Conservation (phyloP, 2,113 vertebrate genomes). For the Forbesichthys papilliferus region DNA sequence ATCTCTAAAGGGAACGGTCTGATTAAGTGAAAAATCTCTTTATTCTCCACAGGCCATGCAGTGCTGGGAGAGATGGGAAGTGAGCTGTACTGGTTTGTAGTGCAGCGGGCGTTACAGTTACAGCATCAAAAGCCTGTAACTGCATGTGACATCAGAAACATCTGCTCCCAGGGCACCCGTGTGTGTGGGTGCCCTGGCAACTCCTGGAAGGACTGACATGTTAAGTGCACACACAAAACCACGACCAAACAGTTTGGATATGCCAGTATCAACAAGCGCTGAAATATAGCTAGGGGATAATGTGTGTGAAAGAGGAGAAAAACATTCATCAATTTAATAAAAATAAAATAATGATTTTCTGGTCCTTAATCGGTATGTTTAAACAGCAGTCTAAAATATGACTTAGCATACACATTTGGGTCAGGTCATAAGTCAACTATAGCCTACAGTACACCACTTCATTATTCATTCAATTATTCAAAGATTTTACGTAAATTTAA, state of each 20-base stretch:
- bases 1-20: slow-evolving; percentile 57
- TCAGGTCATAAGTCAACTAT: no score
- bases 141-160: slow-evolving; percentile 72
- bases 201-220: slow-evolving; percentile 40
- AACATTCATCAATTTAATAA: neutral
- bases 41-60: slow-evolving; percentile 54
- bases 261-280: slow-evolving; percentile 24
- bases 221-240: slow-evolving; percentile 43
- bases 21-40: slow-evolving; percentile 66
- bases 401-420: no score
- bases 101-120: slow-evolving; percentile 65
- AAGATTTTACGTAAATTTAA: no score
- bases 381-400: no score
- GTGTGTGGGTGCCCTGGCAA: slow-evolving; percentile 48
- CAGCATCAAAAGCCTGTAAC: slow-evolving; percentile 60
- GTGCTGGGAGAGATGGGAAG: slow-evolving; percentile 46
- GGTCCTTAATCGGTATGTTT: no score
- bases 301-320: neutral
- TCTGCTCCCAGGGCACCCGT: slow-evolving; percentile 63
- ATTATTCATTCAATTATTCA: no score
- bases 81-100: slow-evolving; percentile 51
- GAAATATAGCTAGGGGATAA: neutral
- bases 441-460: no score
- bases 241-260: slow-evolving; percentile 51
- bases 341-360: no score